Evolutionary conservation across 2,113 vertebrate genomes (phyloP).

Genomic region (Phrynosoma platyrhinos): DNA sequence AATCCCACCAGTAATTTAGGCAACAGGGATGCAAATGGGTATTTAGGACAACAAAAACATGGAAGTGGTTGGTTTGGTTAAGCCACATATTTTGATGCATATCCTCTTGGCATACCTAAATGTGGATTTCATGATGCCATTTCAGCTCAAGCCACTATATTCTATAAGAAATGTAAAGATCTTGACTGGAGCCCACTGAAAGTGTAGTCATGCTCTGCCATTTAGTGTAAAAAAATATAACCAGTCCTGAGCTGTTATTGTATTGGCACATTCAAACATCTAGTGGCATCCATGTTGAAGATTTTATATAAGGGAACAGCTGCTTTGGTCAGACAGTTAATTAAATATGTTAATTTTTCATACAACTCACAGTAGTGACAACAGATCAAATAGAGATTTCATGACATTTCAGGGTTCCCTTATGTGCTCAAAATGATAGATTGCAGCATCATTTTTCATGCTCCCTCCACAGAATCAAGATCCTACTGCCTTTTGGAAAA

Average conservation of each 20-base stretch:
- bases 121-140: conserved; percentile 70
- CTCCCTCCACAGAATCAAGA: conserved; percentile 37
- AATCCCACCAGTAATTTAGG: conserved; percentile 46
- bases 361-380: conserved; percentile 82
- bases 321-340: conserved; percentile 87
- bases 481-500: conserved; percentile 64
- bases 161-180: conserved; percentile 81
- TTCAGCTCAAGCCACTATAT: conserved; percentile 59
- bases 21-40: conserved; percentile 57
- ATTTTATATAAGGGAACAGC: conserved; percentile 86
- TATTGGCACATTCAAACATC: conserved; percentile 76
- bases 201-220: conserved; percentile 75
- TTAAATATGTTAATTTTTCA: conserved; percentile 86
- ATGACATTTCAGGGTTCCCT: conserved; percentile 82
- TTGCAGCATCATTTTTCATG: conserved; percentile 64
- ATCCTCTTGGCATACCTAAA: conserved; percentile 66
- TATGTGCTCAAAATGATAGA: conserved; percentile 68
- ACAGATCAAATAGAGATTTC: conserved; percentile 78
- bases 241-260: conserved; percentile 74
- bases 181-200: conserved; percentile 74
- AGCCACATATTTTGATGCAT: conserved; percentile 41
- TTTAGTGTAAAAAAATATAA: conserved; percentile 70
- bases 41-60: conserved; percentile 48
- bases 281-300: conserved; percentile 77
- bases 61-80: conserved; percentile 60